Percentiles rank a stretch among this genome's conserved stretches.
phyloP scores from a whole-genome alignment of 1,140 invertebrate species.

The Eurosta solidaginis region DNA sequence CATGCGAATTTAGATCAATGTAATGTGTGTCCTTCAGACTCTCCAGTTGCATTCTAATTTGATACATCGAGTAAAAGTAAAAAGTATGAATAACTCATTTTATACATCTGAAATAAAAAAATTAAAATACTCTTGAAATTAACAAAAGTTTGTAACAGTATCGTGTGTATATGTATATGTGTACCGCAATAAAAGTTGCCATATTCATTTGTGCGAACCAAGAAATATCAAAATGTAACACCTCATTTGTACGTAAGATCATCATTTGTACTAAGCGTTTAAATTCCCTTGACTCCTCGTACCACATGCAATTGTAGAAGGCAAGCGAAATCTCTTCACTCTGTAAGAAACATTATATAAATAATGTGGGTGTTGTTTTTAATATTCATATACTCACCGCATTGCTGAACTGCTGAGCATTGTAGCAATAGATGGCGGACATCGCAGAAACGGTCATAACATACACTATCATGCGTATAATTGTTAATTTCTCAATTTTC shows the following conservation, averaged over 20 bases:
- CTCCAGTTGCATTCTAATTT: too few species aligned
- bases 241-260: constrained; percentile 48
- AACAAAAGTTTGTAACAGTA: background rate
- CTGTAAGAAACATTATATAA: constrained; percentile 33
- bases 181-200: constrained; percentile 51
- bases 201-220: constrained; percentile 53
- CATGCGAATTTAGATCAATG: too few species aligned
- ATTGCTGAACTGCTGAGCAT: constrained; percentile 46
- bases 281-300: constrained; percentile 46
- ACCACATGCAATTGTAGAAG: constrained; percentile 48
- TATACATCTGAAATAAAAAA: constrained; percentile 46
- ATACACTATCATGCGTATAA: constrained; percentile 51
- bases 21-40: too few species aligned
- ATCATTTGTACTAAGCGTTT: constrained; percentile 50
- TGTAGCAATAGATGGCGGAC: constrained; percentile 53
- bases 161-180: background rate
- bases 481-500: too few species aligned
- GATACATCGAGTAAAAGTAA: constrained; percentile 47
- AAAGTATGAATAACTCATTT: constrained; percentile 52
- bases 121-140: background rate
- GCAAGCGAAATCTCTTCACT: constrained; percentile 47
- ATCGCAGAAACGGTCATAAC: constrained; percentile 46
- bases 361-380: background rate
- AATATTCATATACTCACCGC: constrained; percentile 37
- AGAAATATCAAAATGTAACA: constrained; percentile 48